Evolutionary conservation across 2,797 vertebrate species (phyloP).

Genomic region (Microctenopoma steveboyesi): DNA sequence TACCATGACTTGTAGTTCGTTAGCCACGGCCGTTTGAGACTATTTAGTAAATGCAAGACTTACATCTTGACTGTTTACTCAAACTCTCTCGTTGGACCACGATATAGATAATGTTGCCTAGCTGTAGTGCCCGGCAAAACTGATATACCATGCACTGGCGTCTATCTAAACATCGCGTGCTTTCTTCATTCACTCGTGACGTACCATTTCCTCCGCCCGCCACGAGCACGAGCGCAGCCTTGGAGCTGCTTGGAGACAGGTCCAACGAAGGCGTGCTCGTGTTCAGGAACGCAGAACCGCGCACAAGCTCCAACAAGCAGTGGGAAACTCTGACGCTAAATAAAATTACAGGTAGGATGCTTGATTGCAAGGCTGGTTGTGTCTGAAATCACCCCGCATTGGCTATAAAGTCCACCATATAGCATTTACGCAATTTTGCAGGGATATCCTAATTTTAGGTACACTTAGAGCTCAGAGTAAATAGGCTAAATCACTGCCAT

Average conservation of each 20-base stretch:
- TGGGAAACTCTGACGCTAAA: background rate
- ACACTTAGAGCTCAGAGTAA: too few species aligned
- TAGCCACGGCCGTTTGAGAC: background rate
- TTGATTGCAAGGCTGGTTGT: too few species aligned
- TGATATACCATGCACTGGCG: slow-evolving; percentile 12
- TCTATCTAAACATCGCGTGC: slow-evolving; percentile 65
- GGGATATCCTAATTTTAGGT: too few species aligned
- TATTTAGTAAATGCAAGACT: slow-evolving; percentile 48
- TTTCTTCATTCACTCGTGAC: slow-evolving; percentile 58
- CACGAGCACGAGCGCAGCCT: background rate
- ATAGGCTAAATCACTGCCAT: too few species aligned
- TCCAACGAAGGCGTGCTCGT: slow-evolving; percentile 12
- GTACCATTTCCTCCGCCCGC: slow-evolving; percentile 16
- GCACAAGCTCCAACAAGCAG: background rate
- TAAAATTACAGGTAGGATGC: too few species aligned
- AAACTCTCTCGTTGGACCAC: slow-evolving; percentile 33
- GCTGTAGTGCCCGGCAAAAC: slow-evolving; percentile 28
- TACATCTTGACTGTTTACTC: slow-evolving; percentile 68
- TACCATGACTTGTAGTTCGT: background rate
- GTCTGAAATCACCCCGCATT: too few species aligned
- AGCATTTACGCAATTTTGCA: too few species aligned
- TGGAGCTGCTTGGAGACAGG: slow-evolving; percentile 15
- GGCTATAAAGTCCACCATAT: too few species aligned
- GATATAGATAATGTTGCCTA: slow-evolving; percentile 13
- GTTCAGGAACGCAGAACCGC: too few species aligned